Conservation (phyloP, 2,113 vertebrate species). For the Stigmatopora argus region DNA sequence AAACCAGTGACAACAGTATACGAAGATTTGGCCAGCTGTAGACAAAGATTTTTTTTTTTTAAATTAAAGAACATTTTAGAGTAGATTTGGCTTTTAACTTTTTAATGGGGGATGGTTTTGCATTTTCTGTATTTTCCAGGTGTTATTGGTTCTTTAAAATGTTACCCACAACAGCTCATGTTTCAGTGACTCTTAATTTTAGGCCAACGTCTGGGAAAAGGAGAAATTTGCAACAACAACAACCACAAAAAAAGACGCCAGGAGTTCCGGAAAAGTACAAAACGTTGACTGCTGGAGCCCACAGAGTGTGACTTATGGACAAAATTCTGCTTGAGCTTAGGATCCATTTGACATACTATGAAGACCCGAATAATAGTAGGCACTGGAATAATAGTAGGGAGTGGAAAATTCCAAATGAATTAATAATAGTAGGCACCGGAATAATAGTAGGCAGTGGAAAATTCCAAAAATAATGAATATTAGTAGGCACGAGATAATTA, state of each 20-base stretch:
- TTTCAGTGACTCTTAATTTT: not conserved
- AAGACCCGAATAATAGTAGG: too few species aligned
- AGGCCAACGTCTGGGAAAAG: not conserved
- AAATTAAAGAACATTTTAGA: not conserved
- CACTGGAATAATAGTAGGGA: too few species aligned
- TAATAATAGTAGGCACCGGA: too few species aligned
- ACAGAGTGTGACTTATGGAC: not conserved
- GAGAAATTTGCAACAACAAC: not conserved
- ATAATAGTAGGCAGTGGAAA: too few species aligned
- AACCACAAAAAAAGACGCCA: not conserved
- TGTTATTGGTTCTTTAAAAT: too few species aligned
- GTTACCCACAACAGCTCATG: too few species aligned
- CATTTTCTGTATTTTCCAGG: too few species aligned
- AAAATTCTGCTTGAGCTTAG: not conserved
- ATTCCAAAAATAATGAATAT: too few species aligned
- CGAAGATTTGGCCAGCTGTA: conserved; percentile 11
- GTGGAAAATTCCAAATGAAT: too few species aligned
- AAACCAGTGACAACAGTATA: conserved; percentile 28
- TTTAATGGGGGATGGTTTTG: not conserved
- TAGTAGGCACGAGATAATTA: too few species aligned
- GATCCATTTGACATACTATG: not conserved
- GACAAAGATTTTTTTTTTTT: not conserved
- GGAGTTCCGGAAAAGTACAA: not conserved
- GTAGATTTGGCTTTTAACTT: not conserved
- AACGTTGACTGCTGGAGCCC: not conserved